These are phyloP conservation scores for Tragelaphus imberbis DNA, from an alignment of 2,113 vertebrate genomes.

Conservation along the genomic window DNA sequence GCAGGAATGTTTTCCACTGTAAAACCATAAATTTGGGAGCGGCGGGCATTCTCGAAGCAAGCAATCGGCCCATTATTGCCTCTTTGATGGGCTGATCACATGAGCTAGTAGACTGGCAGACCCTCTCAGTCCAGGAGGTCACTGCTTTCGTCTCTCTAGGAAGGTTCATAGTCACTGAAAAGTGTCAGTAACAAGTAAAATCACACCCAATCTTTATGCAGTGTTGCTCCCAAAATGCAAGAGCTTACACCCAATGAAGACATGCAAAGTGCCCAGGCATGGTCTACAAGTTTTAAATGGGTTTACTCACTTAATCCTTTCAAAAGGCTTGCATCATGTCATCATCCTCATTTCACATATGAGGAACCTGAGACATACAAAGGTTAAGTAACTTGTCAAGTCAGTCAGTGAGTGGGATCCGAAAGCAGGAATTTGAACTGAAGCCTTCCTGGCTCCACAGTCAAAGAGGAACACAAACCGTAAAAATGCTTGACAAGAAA, in stretches of 20 bases:
- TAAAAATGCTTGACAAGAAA: not conserved
- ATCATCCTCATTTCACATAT: not conserved
- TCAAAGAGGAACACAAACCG: not conserved
- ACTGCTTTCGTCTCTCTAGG: not conserved
- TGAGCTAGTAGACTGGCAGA: not conserved
- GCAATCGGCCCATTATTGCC: not conserved
- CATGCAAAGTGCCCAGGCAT: too few species aligned
- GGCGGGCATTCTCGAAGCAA: not conserved
- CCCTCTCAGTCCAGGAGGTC: not conserved
- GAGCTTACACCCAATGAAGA: too few species aligned
- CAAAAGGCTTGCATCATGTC: not conserved
- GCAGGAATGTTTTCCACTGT: not conserved
- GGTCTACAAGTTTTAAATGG: not conserved
- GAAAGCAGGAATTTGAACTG: not conserved
- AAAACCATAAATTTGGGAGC: not conserved
- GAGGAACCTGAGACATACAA: not conserved
- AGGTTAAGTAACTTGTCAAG: not conserved
- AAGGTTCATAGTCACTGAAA: not conserved
- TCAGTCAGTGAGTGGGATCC: not conserved
- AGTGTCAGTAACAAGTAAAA: not conserved
- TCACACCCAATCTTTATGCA: not conserved
- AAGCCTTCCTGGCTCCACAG: not conserved
- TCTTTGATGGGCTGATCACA: not conserved
- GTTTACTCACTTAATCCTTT: not conserved
- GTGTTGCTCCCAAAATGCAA: too few species aligned